Evolutionary conservation across 2,113 vertebrate genomes (phyloP).

Genomic region (Oenanthe oenanthe): DNA sequence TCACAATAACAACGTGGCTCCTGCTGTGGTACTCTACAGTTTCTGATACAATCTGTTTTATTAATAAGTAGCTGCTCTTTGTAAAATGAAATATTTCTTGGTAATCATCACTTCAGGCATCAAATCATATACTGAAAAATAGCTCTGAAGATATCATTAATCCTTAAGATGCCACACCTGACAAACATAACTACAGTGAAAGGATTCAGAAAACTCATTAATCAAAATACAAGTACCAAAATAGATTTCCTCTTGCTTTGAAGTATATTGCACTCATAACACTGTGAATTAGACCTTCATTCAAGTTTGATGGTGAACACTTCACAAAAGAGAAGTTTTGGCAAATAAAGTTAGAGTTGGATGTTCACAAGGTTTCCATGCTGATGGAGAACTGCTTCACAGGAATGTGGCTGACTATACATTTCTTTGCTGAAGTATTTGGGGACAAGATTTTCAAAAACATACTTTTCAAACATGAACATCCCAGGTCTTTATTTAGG

Average conservation of each 20-base stretch:
- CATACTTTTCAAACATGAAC: neutral
- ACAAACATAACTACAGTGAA: constrained; percentile 41
- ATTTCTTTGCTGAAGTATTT: neutral
- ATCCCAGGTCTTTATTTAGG: neutral
- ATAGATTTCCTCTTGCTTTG: constrained; percentile 57
- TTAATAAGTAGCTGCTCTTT: constrained; percentile 26
- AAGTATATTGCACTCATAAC: constrained; percentile 22
- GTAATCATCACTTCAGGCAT: constrained; percentile 50
- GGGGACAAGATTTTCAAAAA: neutral
- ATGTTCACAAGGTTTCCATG: neutral
- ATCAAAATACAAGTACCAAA: constrained; percentile 46
- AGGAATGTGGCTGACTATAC: neutral
- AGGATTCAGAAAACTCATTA: constrained; percentile 51
- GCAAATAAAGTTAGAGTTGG: neutral
- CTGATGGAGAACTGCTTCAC: neutral
- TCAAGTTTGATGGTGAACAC: neutral
- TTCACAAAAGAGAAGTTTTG: neutral
- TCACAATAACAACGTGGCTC: neutral
- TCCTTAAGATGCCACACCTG: constrained; percentile 47
- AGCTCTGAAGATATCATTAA: constrained; percentile 53
- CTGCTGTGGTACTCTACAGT: neutral
- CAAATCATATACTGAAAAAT: constrained; percentile 37
- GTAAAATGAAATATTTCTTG: constrained; percentile 43
- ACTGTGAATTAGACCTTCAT: constrained; percentile 10
- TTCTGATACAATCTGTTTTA: constrained; percentile 20